Percentiles rank a stretch among this genome's conserved stretches.
Conservation (phyloP, 2,888 invertebrate genomes). For the Junonia oenone region DNA sequence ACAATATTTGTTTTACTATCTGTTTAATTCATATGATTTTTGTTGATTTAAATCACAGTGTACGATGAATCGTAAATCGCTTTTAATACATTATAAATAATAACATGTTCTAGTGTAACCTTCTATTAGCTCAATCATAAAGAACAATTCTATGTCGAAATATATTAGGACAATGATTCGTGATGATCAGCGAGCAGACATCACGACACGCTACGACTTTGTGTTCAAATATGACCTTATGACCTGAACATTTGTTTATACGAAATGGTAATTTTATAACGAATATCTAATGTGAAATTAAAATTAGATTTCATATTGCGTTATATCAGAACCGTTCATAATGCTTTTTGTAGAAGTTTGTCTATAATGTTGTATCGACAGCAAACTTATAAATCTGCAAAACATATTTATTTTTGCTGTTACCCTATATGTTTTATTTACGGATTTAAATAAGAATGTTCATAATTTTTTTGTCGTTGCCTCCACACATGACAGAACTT, state of each 20-base stretch:
- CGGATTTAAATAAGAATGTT: too few relatives aligned
- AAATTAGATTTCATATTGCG: neutral
- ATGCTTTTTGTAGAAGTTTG: too few relatives aligned
- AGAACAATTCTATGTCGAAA: conserved; percentile 16
- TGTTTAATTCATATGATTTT: too few relatives aligned
- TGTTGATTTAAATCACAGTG: too few relatives aligned
- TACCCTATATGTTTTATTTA: too few relatives aligned
- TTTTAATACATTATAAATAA: neutral
- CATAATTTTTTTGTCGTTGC: too few relatives aligned
- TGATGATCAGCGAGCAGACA: conserved; percentile 32
- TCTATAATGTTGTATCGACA: too few relatives aligned
- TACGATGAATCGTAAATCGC: neutral
- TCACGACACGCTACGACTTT: conserved; percentile 32
- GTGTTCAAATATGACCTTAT: conserved; percentile 19
- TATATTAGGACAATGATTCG: conserved; percentile 25
- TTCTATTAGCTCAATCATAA: neutral
- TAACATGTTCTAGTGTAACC: neutral
- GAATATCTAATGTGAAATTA: conserved; percentile 6
- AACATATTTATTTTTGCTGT: too few relatives aligned
- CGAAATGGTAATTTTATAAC: conserved; percentile 13
- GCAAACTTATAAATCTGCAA: too few relatives aligned
- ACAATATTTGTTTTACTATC: too few relatives aligned
- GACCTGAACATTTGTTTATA: conserved; percentile 21
- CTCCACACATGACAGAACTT: too few relatives aligned
- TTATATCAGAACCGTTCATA: neutral